phyloP scores from a whole-genome alignment of 2,113 vertebrate species.

The Barbus barbus region DNA sequence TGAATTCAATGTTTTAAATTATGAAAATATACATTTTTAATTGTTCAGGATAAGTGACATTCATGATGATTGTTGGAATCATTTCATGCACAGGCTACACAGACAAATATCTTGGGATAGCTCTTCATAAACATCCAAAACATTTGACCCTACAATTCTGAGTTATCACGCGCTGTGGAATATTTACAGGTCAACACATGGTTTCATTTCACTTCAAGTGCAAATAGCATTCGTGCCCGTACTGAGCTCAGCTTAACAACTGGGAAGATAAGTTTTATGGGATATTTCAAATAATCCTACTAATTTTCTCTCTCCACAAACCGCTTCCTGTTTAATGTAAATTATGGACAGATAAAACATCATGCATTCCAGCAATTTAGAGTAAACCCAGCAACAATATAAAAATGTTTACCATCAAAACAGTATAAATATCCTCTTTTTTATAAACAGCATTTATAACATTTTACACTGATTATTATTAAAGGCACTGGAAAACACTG shows the following conservation, averaged over 20 bases:
- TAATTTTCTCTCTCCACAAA: constrained; percentile 1
- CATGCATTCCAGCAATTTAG: constrained; percentile 38
- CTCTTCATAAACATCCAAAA: constrained; percentile 3
- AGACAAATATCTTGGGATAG: background rate
- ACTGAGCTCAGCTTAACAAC: background rate
- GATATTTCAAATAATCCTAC: background rate
- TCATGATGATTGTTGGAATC: background rate
- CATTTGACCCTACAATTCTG: background rate
- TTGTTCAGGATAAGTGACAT: background rate
- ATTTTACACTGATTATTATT: constrained; percentile 50
- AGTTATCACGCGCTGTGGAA: background rate
- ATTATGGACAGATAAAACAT: constrained; percentile 20
- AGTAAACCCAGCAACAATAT: constrained; percentile 32
- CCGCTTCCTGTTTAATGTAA: constrained; percentile 27
- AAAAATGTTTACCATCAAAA: constrained; percentile 16
- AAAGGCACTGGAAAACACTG: constrained; percentile 60
- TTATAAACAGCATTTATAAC: constrained; percentile 51
- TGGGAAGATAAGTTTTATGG: background rate
- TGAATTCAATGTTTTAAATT: background rate
- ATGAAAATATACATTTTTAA: constrained; percentile 47
- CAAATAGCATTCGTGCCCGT: background rate
- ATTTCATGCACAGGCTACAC: background rate
- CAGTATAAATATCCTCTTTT: constrained; percentile 31
- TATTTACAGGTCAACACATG: background rate
- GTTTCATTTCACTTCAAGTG: background rate